A percentile compares a stretch with the other conserved stretches of the same genome.
These are phyloP conservation scores for Abrostola tripartita DNA, from an alignment of 2,888 invertebrate species.

Conservation along the genomic window DNA sequence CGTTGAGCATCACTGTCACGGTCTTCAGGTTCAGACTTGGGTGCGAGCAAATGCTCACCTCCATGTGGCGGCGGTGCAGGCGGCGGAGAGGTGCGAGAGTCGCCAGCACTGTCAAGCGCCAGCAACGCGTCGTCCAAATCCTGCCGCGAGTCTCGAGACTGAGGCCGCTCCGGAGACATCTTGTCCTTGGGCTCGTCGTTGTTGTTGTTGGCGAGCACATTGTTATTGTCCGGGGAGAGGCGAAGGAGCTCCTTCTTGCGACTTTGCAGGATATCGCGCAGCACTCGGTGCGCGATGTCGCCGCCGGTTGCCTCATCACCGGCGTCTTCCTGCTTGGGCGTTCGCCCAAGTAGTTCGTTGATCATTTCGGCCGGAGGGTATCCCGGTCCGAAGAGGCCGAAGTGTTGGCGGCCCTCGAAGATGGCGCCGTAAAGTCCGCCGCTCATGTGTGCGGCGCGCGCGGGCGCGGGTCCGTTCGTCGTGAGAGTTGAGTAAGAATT, in stretches of 20 bases:
- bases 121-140: slow-evolving; percentile 90
- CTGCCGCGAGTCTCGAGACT: slow-evolving; percentile 89
- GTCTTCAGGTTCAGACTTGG: slow-evolving; percentile 91
- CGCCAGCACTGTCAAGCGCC: slow-evolving; percentile 88
- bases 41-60: slow-evolving; percentile 88
- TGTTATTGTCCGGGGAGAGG: slow-evolving; percentile 89
- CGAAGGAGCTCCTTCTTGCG: slow-evolving; percentile 94
- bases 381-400: slow-evolving; percentile 94
- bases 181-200: slow-evolving; percentile 88
- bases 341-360: slow-evolving; percentile 95
- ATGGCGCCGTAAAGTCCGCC: slow-evolving; percentile 96
- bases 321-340: slow-evolving; percentile 91
- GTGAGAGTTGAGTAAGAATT: slow-evolving; percentile 94
- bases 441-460: slow-evolving; percentile 93
- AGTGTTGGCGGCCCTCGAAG: slow-evolving; percentile 94
- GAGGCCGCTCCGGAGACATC: slow-evolving; percentile 89
- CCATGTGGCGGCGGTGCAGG: slow-evolving; percentile 84
- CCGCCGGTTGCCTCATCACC: slow-evolving; percentile 86
- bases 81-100: slow-evolving; percentile 85
- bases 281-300: slow-evolving; percentile 93
- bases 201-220: slow-evolving; percentile 87
- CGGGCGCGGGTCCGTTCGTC: slow-evolving; percentile 87
- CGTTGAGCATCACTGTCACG: slow-evolving; percentile 89
- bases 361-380: slow-evolving; percentile 97
- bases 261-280: slow-evolving; percentile 96